phyloP scores from a whole-genome alignment of 2,797 vertebrate genomes.

The Chaenodraco wilsoni region DNA sequence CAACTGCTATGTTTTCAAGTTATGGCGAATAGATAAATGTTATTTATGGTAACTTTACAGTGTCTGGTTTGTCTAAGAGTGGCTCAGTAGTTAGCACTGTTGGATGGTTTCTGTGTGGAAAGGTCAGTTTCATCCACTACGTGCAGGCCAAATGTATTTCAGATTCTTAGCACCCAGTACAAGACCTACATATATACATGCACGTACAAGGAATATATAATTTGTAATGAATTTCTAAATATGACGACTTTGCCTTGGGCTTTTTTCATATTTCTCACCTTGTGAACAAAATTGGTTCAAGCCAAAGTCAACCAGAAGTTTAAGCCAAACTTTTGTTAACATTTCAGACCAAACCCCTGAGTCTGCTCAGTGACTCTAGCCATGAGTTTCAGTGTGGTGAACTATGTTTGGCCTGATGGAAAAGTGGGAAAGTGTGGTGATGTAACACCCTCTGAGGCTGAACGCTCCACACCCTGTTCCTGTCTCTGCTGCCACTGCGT shows the following conservation, averaged over 20 bases:
- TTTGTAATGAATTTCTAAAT: constrained; percentile 29
- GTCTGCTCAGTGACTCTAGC: constrained; percentile 42
- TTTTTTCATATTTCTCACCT: constrained; percentile 23
- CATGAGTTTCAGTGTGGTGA: constrained; percentile 53
- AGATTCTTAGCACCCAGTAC: constrained; percentile 9
- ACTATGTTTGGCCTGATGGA: constrained; percentile 70
- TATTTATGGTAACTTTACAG: not conserved
- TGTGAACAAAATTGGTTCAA: constrained; percentile 1
- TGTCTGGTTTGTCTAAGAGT: not conserved
- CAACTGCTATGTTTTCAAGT: too few relatives aligned
- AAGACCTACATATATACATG: constrained; percentile 15
- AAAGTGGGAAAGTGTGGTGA: constrained; percentile 81
- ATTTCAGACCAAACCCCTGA: constrained; percentile 30
- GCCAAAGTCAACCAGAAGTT: constrained; percentile 18
- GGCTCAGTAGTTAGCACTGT: not conserved
- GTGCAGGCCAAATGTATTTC: constrained; percentile 17
- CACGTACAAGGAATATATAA: constrained; percentile 6
- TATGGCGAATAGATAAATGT: not conserved
- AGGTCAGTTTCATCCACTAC: constrained; percentile 14
- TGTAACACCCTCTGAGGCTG: constrained; percentile 72
- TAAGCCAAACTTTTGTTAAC: constrained; percentile 23
- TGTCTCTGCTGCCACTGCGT: constrained; percentile 50
- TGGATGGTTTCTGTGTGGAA: not conserved
- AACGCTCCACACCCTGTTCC: constrained; percentile 74
- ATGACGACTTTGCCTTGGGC: constrained; percentile 18